phyloP scores from a whole-genome alignment of 2,888 invertebrate species.

The Himalopsyche japonica region DNA sequence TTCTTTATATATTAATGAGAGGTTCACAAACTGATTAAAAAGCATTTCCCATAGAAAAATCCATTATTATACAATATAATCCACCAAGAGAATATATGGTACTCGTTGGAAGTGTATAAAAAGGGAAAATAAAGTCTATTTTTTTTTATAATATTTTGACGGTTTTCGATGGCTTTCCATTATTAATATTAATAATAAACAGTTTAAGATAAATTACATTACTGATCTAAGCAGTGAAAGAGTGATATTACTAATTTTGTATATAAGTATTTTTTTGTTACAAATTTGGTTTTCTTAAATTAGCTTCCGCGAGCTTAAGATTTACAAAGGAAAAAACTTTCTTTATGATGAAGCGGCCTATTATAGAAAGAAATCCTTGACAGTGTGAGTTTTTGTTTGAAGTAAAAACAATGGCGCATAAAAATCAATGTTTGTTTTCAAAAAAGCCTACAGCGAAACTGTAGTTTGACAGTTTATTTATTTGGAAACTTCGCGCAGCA shows the following conservation, averaged over 20 bases:
- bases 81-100: no score
- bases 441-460: neutral
- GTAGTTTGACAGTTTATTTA: neutral
- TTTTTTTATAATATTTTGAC: no score
- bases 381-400: neutral
- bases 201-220: no score
- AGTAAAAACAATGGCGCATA: neutral
- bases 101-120: no score
- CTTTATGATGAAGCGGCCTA: neutral
- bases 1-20: no score
- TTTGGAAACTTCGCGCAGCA: neutral
- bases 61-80: no score
- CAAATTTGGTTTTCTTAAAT: neutral
- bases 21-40: no score
- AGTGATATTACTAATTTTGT: neutral
- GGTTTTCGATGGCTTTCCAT: no score
- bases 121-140: no score
- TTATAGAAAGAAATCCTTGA: neutral
- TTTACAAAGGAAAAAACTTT: neutral
- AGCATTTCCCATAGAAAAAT: no score
- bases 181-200: no score
- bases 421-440: neutral
- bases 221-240: no score
- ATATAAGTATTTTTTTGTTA: neutral
- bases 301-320: neutral